Percentiles rank a stretch among this genome's conserved stretches.
Evolutionary conservation across 1,140 invertebrate genomes (phyloP).

Genomic region (Helicoverpa zea): DNA sequence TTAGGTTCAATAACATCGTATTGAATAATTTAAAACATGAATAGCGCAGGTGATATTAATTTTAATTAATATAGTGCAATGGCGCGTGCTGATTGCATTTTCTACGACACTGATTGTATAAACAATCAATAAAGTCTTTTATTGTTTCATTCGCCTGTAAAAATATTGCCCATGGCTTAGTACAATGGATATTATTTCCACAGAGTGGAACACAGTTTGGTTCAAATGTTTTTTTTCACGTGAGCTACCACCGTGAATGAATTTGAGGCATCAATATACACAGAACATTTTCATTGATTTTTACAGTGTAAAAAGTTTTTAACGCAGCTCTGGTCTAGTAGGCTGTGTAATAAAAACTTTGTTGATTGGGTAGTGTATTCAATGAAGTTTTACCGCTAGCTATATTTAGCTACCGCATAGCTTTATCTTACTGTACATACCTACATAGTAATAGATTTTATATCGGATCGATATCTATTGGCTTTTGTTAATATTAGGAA

Average conservation of each 20-base stretch:
- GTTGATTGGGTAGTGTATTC: not conserved
- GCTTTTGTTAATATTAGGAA: too few species aligned
- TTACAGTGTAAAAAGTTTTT: conserved; percentile 16
- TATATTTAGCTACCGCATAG: not conserved
- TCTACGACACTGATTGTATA: conserved; percentile 49
- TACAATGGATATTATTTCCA: conserved; percentile 62
- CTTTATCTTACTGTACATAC: too few species aligned
- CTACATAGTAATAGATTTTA: too few species aligned
- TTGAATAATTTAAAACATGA: conserved; percentile 19
- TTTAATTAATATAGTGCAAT: conserved; percentile 49
- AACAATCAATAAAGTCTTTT: conserved; percentile 58
- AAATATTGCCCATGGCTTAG: conserved; percentile 62
- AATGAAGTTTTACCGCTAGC: conserved; percentile 1
- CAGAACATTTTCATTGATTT: conserved; percentile 41
- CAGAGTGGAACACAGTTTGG: conserved; percentile 47
- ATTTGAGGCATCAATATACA: conserved; percentile 54
- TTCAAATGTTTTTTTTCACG: conserved; percentile 53
- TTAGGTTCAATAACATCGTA: not conserved
- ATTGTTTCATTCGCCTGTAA: conserved; percentile 59
- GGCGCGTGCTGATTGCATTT: conserved; percentile 52
- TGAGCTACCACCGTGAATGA: conserved; percentile 57
- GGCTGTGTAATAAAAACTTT: conserved; percentile 5
- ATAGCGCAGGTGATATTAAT: not conserved
- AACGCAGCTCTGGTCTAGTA: not conserved
- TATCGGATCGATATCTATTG: too few species aligned